Evolutionary conservation across 2,113 vertebrate species (phyloP), one percentile per base, ranked within the genome.

Genomic region (Triplophysa rosa): DNA sequence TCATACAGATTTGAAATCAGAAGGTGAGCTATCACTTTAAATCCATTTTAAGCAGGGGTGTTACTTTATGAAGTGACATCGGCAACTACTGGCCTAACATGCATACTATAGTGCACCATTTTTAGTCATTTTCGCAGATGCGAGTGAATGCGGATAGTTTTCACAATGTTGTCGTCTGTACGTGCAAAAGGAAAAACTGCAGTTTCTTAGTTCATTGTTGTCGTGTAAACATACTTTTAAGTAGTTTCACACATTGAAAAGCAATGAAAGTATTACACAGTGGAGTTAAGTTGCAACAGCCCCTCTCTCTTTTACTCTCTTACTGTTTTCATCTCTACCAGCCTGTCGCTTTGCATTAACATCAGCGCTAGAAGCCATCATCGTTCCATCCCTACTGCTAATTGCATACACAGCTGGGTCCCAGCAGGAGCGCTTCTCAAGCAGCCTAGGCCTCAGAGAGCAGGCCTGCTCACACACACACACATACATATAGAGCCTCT

Each of bases 391-490:
- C 95, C 95, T 98, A 95, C 95, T 95, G 96, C 95, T 99, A 98
- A 98, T 98, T 98, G 96, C 95, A 95, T 94, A 95, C 96, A 98
- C 97, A 99, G 97, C 97, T 99, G 97, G 97, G 93, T 94, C 96
- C 93, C 96, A 98, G 95, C 95, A 87, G 95, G 96, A 93, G 88
- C 88, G 59, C 92, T 93, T 92, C 95, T 95, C 92, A 92, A 95
- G 93, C 94, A 93, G 94, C 94, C 91, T 92, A 93, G 94, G 94
- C 93, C 92, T 92, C 92, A 94, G 92, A 94, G 83, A 92, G 91
- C 92, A 93, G 92, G 90, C 93, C 93, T 93, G 95, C 93, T 95
- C 93, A 94, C 58, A 71, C 78, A 64, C 78, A 64, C 80, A 66
- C 29, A 24, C 68, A 49, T 42, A 42, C 56, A 69, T 24, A 26